These are phyloP conservation scores for Heterodera filipjevi DNA, from an alignment of 2,888 invertebrate genomes.

Conservation along the genomic window DNA sequence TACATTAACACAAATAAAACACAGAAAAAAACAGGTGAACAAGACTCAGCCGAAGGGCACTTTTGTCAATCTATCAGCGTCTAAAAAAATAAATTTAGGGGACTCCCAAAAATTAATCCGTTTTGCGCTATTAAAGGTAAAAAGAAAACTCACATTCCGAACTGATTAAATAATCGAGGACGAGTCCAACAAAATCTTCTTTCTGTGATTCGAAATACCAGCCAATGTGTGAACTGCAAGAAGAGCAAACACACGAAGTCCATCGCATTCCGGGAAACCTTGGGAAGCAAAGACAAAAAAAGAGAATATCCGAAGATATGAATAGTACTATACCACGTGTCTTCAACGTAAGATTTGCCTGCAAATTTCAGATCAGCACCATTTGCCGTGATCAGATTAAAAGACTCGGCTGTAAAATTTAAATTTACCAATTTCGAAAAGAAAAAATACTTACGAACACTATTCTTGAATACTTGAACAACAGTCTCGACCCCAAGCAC, in stretches of 20 bases:
- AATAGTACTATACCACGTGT: constrained; percentile 41
- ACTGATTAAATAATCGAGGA: constrained; percentile 36
- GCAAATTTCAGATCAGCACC: constrained; percentile 35
- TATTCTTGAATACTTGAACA: constrained; percentile 35
- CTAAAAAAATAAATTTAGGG: constrained; percentile 18
- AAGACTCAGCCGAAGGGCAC: constrained; percentile 5
- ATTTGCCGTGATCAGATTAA: constrained; percentile 33
- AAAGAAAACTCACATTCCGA: constrained; percentile 33
- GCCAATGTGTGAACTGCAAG: constrained; percentile 33
- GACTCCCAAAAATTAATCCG: not conserved
- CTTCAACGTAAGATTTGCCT: constrained; percentile 32
- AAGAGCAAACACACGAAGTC: constrained; percentile 33
- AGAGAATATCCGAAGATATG: not conserved
- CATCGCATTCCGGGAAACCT: constrained; percentile 30
- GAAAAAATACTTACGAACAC: constrained; percentile 21
- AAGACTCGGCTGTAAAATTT: constrained; percentile 33
- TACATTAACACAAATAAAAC: not conserved
- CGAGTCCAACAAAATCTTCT: constrained; percentile 37
- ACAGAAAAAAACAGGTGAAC: not conserved
- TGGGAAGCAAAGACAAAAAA: not conserved
- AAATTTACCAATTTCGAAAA: not conserved
- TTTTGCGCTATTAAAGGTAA: not conserved
- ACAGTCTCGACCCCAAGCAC: constrained; percentile 33
- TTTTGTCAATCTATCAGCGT: constrained; percentile 33
- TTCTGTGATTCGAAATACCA: constrained; percentile 39